Conservation (phyloP, 2,888 invertebrate species). For the Drosophila ustulata region DNA sequence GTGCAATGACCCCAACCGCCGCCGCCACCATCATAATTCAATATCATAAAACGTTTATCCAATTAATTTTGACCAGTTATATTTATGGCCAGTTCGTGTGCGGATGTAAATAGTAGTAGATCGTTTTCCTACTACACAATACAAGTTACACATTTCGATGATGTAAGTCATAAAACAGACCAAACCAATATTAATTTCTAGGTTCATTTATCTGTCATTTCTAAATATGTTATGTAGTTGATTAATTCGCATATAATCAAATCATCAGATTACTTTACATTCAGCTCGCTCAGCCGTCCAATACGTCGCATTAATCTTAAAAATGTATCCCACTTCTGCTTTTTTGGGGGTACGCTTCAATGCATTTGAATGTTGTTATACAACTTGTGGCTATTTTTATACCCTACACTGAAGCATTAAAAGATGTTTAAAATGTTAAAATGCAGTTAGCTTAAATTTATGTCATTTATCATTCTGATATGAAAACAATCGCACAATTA, state of each 20-base stretch:
- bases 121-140: conserved; percentile 8
- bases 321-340: conserved; percentile 61
- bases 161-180: conserved; percentile 13
- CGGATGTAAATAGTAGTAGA: conserved; percentile 31
- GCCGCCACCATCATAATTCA: conserved; percentile 70
- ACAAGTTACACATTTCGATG: conserved; percentile 3
- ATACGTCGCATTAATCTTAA: conserved; percentile 57
- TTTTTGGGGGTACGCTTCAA: conserved; percentile 53
- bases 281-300: neutral
- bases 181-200: neutral
- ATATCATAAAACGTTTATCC: conserved; percentile 81
- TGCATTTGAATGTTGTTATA: conserved; percentile 32
- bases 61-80: conserved; percentile 71
- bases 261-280: conserved; percentile 9
- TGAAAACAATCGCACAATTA: neutral
- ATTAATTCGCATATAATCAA: conserved; percentile 7
- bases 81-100: conserved; percentile 70
- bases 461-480: neutral
- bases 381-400: conserved; percentile 1
- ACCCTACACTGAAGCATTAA: neutral
- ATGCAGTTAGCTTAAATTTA: neutral
- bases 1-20: conserved; percentile 27
- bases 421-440: neutral
- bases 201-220: conserved; percentile 1
- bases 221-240: conserved; percentile 3